Conservation (phyloP, 2,888 invertebrate species). For the Boloria selene region DNA sequence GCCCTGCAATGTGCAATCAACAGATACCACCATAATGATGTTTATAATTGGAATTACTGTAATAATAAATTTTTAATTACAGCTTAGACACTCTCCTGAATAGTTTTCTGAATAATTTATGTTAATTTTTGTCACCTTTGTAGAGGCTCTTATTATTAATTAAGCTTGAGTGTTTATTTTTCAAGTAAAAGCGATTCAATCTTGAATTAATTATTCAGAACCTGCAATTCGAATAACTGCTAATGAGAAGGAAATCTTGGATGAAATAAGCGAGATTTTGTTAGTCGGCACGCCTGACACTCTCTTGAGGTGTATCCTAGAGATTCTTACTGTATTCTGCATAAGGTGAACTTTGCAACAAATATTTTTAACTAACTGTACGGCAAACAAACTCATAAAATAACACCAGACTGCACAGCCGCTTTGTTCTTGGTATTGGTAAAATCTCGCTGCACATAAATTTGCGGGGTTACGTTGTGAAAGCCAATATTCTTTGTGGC, state of each 20-base stretch:
- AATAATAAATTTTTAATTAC: slow-evolving; percentile 19
- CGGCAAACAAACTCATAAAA: slow-evolving; percentile 36
- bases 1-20: slow-evolving; percentile 35
- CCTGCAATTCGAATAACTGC: slow-evolving; percentile 27
- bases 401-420: slow-evolving; percentile 41
- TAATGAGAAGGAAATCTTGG: slow-evolving; percentile 31
- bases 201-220: slow-evolving; percentile 20
- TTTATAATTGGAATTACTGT: slow-evolving; percentile 22
- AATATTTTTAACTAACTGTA: slow-evolving; percentile 26
- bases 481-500: slow-evolving; percentile 81
- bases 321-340: slow-evolving; percentile 25
- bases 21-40: slow-evolving; percentile 22
- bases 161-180: slow-evolving; percentile 8
- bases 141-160: neutral
- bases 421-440: slow-evolving; percentile 65
- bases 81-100: slow-evolving; percentile 10
- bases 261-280: slow-evolving; percentile 27
- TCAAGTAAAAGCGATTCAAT: slow-evolving; percentile 9
- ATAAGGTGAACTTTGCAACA: slow-evolving; percentile 31
- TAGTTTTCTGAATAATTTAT: slow-evolving; percentile 1
- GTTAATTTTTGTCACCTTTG: slow-evolving; percentile 10
- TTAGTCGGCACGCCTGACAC: slow-evolving; percentile 26
- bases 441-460: slow-evolving; percentile 78
- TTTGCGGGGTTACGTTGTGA: slow-evolving; percentile 79
- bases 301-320: slow-evolving; percentile 5